A percentile compares a stretch with the other conserved stretches of the same genome.
These are phyloP conservation scores for Drosophila mulleri DNA, from an alignment of 2,888 invertebrate species.

Conservation along the genomic window DNA sequence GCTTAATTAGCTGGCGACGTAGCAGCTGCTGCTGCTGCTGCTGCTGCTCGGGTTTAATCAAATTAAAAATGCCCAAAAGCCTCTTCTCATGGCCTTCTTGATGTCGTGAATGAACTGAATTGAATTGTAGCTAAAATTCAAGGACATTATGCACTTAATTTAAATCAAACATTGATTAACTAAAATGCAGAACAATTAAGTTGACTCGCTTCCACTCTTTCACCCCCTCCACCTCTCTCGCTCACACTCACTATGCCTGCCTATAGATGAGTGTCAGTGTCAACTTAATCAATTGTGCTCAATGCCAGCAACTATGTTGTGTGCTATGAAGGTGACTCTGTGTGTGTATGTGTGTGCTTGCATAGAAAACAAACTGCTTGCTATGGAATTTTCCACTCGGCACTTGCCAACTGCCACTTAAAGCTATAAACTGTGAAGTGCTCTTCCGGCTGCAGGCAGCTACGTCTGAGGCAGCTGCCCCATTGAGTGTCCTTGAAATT, in stretches of 20 bases:
- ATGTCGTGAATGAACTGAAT: conserved; percentile 8
- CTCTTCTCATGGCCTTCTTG: neutral
- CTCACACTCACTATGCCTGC: neutral
- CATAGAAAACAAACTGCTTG: conserved; percentile 75
- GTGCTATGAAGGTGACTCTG: neutral
- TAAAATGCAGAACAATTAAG: conserved; percentile 45
- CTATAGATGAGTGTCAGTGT: conserved; percentile 34
- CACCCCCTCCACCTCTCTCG: neutral
- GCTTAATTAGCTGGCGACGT: conserved; percentile 65
- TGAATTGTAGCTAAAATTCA: conserved; percentile 29
- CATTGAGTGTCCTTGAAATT: conserved; percentile 77
- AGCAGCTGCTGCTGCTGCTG: conserved; percentile 37
- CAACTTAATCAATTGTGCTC: conserved; percentile 55
- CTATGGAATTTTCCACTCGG: conserved; percentile 74
- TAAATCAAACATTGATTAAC: conserved; percentile 59
- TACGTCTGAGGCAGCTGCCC: conserved; percentile 66
- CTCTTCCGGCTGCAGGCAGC: conserved; percentile 59
- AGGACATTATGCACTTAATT: conserved; percentile 40
- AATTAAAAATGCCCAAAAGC: conserved; percentile 66
- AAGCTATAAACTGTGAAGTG: conserved; percentile 78
- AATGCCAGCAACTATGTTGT: conserved; percentile 13
- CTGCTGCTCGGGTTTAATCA: conserved; percentile 72
- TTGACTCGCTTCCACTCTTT: neutral
- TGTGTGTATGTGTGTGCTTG: conserved; percentile 33
- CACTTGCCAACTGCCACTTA: conserved; percentile 77